Evolutionary conservation across 2,113 vertebrate species (phyloP).

Genomic region (Theristicus caerulescens): DNA sequence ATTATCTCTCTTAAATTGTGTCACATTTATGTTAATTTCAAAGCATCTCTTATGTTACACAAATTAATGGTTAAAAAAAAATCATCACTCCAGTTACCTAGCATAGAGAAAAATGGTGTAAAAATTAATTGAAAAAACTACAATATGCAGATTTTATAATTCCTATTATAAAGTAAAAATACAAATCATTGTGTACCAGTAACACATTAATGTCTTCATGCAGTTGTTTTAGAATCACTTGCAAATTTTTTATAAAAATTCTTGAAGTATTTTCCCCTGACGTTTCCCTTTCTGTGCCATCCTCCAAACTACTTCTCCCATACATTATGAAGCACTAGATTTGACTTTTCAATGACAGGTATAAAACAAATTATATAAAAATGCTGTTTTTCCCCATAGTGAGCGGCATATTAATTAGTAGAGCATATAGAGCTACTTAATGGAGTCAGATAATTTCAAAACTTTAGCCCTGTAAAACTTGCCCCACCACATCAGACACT

Average conservation of each 20-base stretch:
- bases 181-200: neutral
- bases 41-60: neutral
- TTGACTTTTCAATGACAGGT: neutral
- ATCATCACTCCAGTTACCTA: neutral
- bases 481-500: neutral
- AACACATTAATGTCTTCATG: neutral
- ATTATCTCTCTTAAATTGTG: neutral
- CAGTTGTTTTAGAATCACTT: neutral
- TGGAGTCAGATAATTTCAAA: neutral
- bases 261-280: neutral
- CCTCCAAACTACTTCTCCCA: neutral
- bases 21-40: neutral
- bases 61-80: neutral
- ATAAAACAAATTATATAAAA: neutral
- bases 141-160: neutral
- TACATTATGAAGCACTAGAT: neutral
- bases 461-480: neutral
- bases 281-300: neutral
- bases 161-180: slow-evolving; percentile 40
- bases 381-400: neutral
- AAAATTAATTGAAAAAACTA: neutral
- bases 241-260: slow-evolving; percentile 1
- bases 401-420: neutral
- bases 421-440: neutral
- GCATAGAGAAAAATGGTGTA: neutral